Percentiles rank a stretch among this genome's conserved stretches.
These are phyloP conservation scores for Myotis vivesi DNA, from an alignment of 2,797 vertebrate species.

Conservation along the genomic window DNA sequence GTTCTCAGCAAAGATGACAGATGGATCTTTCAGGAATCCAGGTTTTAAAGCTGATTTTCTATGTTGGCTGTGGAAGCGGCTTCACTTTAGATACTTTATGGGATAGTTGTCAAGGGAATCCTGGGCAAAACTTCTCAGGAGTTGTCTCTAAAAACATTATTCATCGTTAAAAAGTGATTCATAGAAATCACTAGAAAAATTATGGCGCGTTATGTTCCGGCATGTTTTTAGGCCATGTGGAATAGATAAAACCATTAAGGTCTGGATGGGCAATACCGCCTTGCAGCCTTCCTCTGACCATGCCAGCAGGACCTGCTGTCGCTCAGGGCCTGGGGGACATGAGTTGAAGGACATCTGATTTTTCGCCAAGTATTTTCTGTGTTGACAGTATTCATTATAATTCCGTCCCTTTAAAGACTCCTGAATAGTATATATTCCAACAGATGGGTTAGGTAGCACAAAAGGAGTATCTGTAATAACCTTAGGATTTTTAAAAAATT, in stretches of 20 bases:
- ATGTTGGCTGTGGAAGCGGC: constrained; percentile 62
- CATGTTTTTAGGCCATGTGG: constrained; percentile 71
- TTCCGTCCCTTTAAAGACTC: background rate
- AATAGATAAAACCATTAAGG: constrained; percentile 65
- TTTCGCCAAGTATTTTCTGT: background rate
- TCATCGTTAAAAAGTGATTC: constrained; percentile 81
- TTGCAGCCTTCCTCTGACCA: background rate
- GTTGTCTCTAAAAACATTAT: constrained; percentile 76
- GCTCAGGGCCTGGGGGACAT: background rate
- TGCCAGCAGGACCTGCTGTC: background rate
- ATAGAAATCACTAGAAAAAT: constrained; percentile 74
- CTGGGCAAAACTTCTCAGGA: constrained; percentile 63
- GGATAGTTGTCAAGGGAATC: constrained; percentile 76
- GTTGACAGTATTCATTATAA: background rate
- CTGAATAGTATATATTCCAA: background rate
- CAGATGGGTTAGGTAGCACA: background rate
- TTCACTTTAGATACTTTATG: constrained; percentile 74
- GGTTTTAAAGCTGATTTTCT: constrained; percentile 69
- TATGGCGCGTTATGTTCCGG: constrained; percentile 72
- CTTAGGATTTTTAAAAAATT: background rate
- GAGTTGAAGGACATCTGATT: background rate
- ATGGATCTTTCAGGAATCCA: constrained; percentile 81
- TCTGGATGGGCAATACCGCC: background rate
- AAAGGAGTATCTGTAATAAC: background rate
- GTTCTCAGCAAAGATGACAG: constrained; percentile 68